Base-by-base conservation (phyloP, 2,113 vertebrate species). In the Neoarius graeffei region DNA sequence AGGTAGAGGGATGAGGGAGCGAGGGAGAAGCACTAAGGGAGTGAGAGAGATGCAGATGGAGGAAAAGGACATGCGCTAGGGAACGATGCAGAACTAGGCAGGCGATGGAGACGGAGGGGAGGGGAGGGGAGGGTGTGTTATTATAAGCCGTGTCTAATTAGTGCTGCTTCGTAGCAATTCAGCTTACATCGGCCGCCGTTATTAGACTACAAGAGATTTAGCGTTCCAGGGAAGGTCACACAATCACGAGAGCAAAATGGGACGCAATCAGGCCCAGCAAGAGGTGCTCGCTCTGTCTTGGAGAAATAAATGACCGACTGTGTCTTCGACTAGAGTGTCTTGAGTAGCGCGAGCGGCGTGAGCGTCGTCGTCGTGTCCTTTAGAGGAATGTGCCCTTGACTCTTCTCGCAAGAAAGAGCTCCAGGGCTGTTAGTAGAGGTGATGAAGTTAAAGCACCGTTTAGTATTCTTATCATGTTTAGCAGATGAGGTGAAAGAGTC, bases 131-230 rank as follows among this genome's bases (percentile, higher is more conserved):
- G 86, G 64, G 86, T 62, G 79, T 83, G 88, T 88, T 92, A 88
- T 88, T 77, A 60, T 81, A 88, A 88, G 85, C 84, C 82, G 88
- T 83, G 86, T 90, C 90, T 91, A 91, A 91, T 92, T 91, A 90
- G 91, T 79, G 81, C 69, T 64, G 82, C 89, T 91, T 83, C 90
- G 60, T 85, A 89, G 85, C 90, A 89, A 88, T 90, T 82, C 86
- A 81, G 85, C 88, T 77, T 57, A 80, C 87, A 90, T 89, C 84
- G 90, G 56, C 84, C 89, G 59, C 52, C 81, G 87, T 67, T 88
- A 87, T 89, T 91, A 89, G 81, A 88, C 84, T 90, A 86, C 81
- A 85, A 88, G 86, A 87, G 73, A 88, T 89, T 91, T 85, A 74
- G 86, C 83, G 59, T 74, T 87, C 60, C 66, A 84, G 42, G 86